Conservation (phyloP, 1,140 invertebrate genomes). For the Leptopilina boulardi region DNA sequence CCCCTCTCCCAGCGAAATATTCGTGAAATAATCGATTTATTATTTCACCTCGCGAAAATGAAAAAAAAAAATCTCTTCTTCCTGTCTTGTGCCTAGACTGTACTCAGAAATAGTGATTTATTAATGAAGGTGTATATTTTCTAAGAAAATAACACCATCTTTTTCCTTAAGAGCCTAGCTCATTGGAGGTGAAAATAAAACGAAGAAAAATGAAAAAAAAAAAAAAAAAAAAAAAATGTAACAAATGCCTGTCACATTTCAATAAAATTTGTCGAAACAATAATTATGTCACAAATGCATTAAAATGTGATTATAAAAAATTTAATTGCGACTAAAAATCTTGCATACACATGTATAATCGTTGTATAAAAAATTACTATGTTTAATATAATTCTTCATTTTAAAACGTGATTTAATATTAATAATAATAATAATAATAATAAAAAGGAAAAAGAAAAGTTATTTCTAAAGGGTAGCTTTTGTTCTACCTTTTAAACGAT, state of each 20-base stretch:
- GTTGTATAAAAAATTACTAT: constrained; percentile 1
- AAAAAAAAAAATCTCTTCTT: constrained; percentile 47
- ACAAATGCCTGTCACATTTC: neutral
- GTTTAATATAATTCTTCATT: constrained; percentile 5
- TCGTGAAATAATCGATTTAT: constrained; percentile 41
- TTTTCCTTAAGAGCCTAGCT: neutral
- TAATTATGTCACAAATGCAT: neutral
- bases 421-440: too few relatives aligned
- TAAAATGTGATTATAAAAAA: neutral
- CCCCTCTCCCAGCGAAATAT: constrained; percentile 4
- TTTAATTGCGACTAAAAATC: constrained; percentile 18
- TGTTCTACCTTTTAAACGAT: neutral
- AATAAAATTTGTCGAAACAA: neutral
- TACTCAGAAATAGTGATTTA: constrained; percentile 15
- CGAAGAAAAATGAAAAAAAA: too few relatives aligned
- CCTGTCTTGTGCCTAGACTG: constrained; percentile 45
- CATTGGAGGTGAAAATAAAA: neutral
- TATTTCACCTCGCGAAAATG: constrained; percentile 30
- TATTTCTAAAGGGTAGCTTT: neutral
- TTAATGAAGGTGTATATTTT: constrained; percentile 49
- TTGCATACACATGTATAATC: neutral
- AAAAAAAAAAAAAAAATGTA: neutral
- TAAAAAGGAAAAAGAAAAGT: too few relatives aligned
- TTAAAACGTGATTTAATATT: neutral
- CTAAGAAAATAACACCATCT: constrained; percentile 27